Base-by-base conservation (phyloP, 2,113 vertebrate species). In the Gopherus flavomarginatus region DNA sequence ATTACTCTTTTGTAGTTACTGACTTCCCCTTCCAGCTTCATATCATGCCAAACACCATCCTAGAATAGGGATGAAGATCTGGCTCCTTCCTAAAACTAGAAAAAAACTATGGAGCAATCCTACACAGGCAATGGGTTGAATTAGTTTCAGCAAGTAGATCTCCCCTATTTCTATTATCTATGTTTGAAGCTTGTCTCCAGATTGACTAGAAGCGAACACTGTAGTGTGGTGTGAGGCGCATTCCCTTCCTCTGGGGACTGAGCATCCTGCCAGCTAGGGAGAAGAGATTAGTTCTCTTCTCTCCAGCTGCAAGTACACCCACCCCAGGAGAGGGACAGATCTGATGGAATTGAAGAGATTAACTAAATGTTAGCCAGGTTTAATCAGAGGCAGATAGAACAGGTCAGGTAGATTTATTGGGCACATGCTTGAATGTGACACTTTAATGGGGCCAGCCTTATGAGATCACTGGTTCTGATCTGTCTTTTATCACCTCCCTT, bases 341-440 rank as follows among this genome's bases (percentile, higher is more conserved):
- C 72, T 86, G 85, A 83, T 47, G 79, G 38, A 72, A 92, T 6
- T 31, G 16, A 56, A 88, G 16, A 88, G 82, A 80, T 87, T 57
- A 85, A 78, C 26, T 47, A 12, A 42, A 27, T 72, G 42, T 78
- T 42, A 77, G 42, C 42, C 42, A 78, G 75, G 13, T 44, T 42
- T 78, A 83, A 27, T 87, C 80, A 26, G 22, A 42, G 35, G 84
- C 90, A 92, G 53, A 83, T n/a, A 62, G 90, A 93, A 29, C 22
- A 79, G 2, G 42, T 88, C 83, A 78, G 49, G 69, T 69, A 72
- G 57, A 85, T 86, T 88, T 88, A 47, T 92, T 81, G 77, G 81
- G 22, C 11, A 8, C 17, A 78, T 53, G 35, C n/a, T 91, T 53
- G 53, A 62, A 12, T 6, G 53, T 31, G 49, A 91, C 38, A 78